phyloP scores from a whole-genome alignment of 2,888 invertebrate species.

The Julus scandinavius region DNA sequence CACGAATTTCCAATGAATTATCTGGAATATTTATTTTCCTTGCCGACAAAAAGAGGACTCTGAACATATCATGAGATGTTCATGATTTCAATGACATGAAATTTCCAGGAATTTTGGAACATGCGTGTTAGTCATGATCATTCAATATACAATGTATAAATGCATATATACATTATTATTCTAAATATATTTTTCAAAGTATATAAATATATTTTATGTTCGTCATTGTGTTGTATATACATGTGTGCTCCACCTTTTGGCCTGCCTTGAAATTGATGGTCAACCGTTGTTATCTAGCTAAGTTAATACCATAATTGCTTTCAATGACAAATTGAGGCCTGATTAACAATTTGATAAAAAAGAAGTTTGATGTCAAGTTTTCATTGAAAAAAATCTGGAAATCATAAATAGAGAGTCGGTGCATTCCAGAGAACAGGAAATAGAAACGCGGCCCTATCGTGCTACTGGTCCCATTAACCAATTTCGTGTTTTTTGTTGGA shows the following conservation, averaged over 20 bases:
- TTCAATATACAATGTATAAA: neutral
- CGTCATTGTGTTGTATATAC: neutral
- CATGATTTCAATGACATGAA: no score
- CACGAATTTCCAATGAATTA: neutral
- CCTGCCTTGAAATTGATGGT: conserved; percentile 7
- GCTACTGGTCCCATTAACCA: no score
- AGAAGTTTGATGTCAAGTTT: neutral
- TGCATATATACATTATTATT: neutral
- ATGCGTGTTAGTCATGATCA: neutral
- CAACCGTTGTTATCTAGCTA: neutral
- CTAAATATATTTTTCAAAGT: neutral
- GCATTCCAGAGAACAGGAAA: neutral
- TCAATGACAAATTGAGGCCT: conserved; percentile 14
- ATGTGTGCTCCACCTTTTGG: no score
- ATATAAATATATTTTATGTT: neutral
- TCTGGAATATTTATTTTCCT: neutral
- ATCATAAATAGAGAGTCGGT: neutral
- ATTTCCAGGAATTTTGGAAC: no score
- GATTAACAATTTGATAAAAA: conserved; percentile 21
- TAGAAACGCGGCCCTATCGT: no score
- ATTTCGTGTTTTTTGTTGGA: no score
- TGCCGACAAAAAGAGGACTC: no score
- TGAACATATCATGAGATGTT: no score
- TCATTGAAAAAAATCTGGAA: neutral
- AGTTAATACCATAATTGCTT: neutral